Base-by-base conservation (phyloP, 2,888 invertebrate genomes). In the Hyposoter didymator region DNA sequence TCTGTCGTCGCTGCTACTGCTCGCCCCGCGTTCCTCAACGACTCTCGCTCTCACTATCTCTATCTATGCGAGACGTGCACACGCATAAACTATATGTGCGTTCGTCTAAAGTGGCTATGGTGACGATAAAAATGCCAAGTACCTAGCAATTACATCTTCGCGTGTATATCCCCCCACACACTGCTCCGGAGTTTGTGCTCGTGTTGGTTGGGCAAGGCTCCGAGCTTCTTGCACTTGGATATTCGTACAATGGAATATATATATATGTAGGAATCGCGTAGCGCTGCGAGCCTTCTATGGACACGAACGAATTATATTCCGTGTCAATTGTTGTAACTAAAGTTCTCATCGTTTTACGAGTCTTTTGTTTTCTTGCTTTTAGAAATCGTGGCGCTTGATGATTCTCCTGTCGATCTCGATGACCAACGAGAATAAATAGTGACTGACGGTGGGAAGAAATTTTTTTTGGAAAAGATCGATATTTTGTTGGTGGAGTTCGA, bases 81-180 rank as follows among this genome's bases (percentile, higher is more conserved):
- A 22, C n/a, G 47, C 67, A 62, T 59, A n/a, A 47, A 32, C 22
- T 70, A 47, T 75, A 73, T 66, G 47, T 49, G 70, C 64, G 89
- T 90, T 90, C 89, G 89, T 87, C 91, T 89, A 90, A 92, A 91
- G 92, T 91, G 90, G 90, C 91, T 88, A 89, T 91, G 90, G 90
- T 90, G 90, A 91, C 91, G 91, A 91, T 91, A 92, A 92, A 92
- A 90, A 88, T 90, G 76, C 89, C 90, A 90, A 90, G 90, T 91
- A 91, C 91, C 91, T 90, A 89, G 91, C 91, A 93, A 93, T 93
- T 92, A 92, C 90, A 92, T 90, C 90, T 89, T 89, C 89, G 86
- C 89, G 88, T 88, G 89, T n/a, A 45, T n/a, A n/a, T n/a, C n/a
- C n/a, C 14, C 22, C 88, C 88, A 89, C 8, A 59, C 32, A 8